These are phyloP conservation scores for Agrochola lychnidis DNA, from an alignment of 2,888 invertebrate species.

Conservation along the genomic window DNA sequence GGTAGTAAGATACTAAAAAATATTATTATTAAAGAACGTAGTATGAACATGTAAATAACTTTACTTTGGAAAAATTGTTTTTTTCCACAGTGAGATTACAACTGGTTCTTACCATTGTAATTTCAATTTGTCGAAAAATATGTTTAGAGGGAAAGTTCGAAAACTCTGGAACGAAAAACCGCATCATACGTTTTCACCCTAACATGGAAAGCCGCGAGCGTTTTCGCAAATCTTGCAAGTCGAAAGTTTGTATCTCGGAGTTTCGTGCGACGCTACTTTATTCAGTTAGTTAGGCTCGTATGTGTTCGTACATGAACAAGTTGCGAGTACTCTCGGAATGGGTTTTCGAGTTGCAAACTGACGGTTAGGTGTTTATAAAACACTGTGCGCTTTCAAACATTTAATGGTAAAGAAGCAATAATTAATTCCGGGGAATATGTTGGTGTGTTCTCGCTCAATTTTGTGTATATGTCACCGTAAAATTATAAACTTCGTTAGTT, in stretches of 20 bases:
- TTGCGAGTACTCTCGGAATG: slow-evolving; percentile 67
- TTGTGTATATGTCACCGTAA: too few species aligned
- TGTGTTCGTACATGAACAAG: slow-evolving; percentile 79
- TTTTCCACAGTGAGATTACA: background rate
- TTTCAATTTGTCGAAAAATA: slow-evolving; percentile 5
- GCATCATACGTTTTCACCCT: slow-evolving; percentile 59
- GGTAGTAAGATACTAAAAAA: background rate
- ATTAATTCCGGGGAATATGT: slow-evolving; percentile 39
- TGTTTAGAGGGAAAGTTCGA: background rate
- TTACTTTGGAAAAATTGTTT: too few species aligned
- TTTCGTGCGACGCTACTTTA: slow-evolving; percentile 81
- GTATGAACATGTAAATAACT: too few species aligned
- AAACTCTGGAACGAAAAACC: slow-evolving; percentile 19
- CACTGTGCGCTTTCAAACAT: slow-evolving; percentile 52
- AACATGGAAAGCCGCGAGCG: slow-evolving; percentile 78
- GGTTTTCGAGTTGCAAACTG: slow-evolving; percentile 66
- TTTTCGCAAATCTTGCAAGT: slow-evolving; percentile 86
- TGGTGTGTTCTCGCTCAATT: slow-evolving; percentile 2
- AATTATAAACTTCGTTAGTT: too few species aligned
- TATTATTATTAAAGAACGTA: too few species aligned
- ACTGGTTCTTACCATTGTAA: background rate
- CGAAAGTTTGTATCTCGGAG: slow-evolving; percentile 85
- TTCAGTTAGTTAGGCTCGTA: slow-evolving; percentile 85
- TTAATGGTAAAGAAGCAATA: slow-evolving; percentile 47
- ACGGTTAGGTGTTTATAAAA: slow-evolving; percentile 64